Base-by-base conservation (phyloP, 1,140 invertebrate genomes). In the Hylyphantes graminicola region DNA sequence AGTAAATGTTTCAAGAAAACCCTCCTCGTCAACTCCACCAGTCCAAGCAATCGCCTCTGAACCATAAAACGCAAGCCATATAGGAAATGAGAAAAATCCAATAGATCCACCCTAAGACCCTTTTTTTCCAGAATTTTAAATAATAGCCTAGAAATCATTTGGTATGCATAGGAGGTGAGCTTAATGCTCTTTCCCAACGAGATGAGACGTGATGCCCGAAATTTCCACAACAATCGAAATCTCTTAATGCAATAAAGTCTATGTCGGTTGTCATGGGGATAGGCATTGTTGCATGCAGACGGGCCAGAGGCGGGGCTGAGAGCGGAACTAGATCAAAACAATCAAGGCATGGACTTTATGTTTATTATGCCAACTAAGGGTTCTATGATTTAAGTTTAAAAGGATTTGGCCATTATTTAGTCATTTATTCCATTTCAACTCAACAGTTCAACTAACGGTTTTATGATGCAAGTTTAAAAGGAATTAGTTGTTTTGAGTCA, bases 211-310 rank as follows among this genome's bases (percentile, higher is more conserved):
- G 67, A 51, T 59, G n/a, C 57, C 10, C 50, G 11, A 51, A 17
- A 70, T 51, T 50, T 68, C 8, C 48, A 68, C 35, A 68, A 76
- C 63, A 67, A 65, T 78, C 76, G 63, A 78, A 78, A 70, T 67
- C 19, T 57, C n/a, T 35, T 15, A 19, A 35, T 35, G 70, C 51
- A 54, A 50, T 73, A 21, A 57, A 73, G 63, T 55, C 17, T 2
- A 15, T 35, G 55, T 17, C n/a, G 59, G 76, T 78, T 78, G 76
- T 78, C 76, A 78, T 21, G 76, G 76, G 76, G 65, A 67, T 65
- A n/a, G 12, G 59, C 59, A 67, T 67, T 64, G 19, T 54, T 78
- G 61, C 63, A 67, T 51, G 76, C 67, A 78, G 61, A 2, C 67
- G 76, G 55, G 15, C 10, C 1, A 51, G 15, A 65, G 76, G 63